phyloP scores from a whole-genome alignment of 2,797 vertebrate species.

The Euthynnus affinis region DNA sequence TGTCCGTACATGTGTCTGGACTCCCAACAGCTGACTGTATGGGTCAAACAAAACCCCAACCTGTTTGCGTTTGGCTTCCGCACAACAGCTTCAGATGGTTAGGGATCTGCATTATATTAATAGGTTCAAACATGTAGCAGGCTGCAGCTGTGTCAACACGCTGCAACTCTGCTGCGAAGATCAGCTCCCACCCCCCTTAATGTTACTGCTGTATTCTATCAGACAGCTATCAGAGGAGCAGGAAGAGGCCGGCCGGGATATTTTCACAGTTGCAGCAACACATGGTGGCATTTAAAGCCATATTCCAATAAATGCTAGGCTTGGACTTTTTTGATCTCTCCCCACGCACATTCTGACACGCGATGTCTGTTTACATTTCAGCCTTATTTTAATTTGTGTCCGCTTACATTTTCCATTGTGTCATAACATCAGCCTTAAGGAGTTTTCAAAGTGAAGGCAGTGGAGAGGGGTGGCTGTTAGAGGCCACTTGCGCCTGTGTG shows the following conservation, averaged over 20 bases:
- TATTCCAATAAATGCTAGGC: slow-evolving; percentile 73
- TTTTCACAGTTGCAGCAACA: slow-evolving; percentile 82
- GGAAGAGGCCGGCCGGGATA: slow-evolving; percentile 71
- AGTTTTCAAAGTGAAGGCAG: slow-evolving; percentile 40
- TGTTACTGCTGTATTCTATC: slow-evolving; percentile 54
- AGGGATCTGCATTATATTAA: slow-evolving; percentile 69
- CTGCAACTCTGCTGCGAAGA: slow-evolving; percentile 37
- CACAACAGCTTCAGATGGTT: slow-evolving; percentile 67
- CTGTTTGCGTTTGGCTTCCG: slow-evolving; percentile 74
- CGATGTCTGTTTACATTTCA: slow-evolving; percentile 75
- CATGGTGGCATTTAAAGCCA: slow-evolving; percentile 79
- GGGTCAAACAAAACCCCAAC: slow-evolving; percentile 69
- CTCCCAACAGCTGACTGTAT: slow-evolving; percentile 44
- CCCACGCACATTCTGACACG: slow-evolving; percentile 60
- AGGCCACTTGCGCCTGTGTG: slow-evolving; percentile 18
- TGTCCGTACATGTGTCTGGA: background rate
- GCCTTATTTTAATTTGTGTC: slow-evolving; percentile 66
- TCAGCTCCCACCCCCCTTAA: slow-evolving; percentile 32
- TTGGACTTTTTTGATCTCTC: slow-evolving; percentile 51
- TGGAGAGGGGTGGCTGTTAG: slow-evolving; percentile 2
- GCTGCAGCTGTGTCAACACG: slow-evolving; percentile 84
- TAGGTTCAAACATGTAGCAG: slow-evolving; percentile 72
- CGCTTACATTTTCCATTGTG: slow-evolving; percentile 73
- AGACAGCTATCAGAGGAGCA: slow-evolving; percentile 58
- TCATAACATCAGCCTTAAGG: slow-evolving; percentile 58